Evolutionary conservation across 2,888 invertebrate genomes (phyloP).

Genomic region (Thalpophila matura): DNA sequence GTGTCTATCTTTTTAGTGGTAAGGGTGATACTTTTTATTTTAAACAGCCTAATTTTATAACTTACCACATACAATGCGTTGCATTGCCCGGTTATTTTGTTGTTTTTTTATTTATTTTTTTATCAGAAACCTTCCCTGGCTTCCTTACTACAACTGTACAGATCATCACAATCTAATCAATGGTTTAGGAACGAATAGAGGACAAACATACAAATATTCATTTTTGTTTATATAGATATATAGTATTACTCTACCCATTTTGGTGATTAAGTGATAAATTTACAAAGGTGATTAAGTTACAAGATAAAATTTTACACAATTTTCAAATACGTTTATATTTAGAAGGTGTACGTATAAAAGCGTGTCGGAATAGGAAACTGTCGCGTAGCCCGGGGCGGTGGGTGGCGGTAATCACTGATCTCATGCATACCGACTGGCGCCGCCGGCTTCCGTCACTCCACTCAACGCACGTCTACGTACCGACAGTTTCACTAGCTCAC

Average conservation of each 20-base stretch:
- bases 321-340: slow-evolving; percentile 7
- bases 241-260: neutral
- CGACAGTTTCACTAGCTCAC: slow-evolving; percentile 22
- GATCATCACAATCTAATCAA: too few species aligned
- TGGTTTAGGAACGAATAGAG: too few species aligned
- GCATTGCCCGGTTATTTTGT: too few species aligned
- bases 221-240: too few species aligned
- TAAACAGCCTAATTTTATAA: too few species aligned
- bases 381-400: slow-evolving; percentile 60
- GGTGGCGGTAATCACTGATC: slow-evolving; percentile 73
- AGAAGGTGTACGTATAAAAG: slow-evolving; percentile 12
- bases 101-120: too few species aligned
- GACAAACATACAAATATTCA: too few species aligned
- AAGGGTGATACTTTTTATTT: too few species aligned
- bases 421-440: slow-evolving; percentile 67
- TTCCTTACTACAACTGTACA: too few species aligned
- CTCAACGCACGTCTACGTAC: slow-evolving; percentile 5
- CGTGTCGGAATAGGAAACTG: slow-evolving; percentile 51
- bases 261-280: slow-evolving; percentile 20
- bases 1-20: too few species aligned
- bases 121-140: too few species aligned
- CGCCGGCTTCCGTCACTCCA: slow-evolving; percentile 60
- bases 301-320: neutral
- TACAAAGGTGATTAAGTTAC: neutral
- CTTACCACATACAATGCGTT: too few species aligned